Percentiles rank a stretch among this genome's conserved stretches.
Evolutionary conservation across 2,888 invertebrate species (phyloP).

Genomic region (Proisotoma minuta): DNA sequence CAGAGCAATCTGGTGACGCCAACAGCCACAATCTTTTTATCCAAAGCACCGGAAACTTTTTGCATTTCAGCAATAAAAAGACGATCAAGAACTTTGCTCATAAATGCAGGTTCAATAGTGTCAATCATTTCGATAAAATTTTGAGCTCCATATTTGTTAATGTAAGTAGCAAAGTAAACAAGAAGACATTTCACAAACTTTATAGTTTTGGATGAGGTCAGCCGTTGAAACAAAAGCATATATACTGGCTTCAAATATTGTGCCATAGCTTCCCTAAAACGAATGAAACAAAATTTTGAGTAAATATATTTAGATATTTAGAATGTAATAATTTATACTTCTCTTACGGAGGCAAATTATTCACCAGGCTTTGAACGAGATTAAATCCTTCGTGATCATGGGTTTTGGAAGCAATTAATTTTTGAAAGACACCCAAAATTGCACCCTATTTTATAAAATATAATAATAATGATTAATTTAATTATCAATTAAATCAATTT

Average conservation of each 20-base stretch:
- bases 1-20: slow-evolving; percentile 81
- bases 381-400: slow-evolving; percentile 96
- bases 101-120: slow-evolving; percentile 83
- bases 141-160: slow-evolving; percentile 72
- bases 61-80: slow-evolving; percentile 79
- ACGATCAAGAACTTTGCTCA: slow-evolving; percentile 90
- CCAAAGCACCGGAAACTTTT: slow-evolving; percentile 74
- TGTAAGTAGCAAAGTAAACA: slow-evolving; percentile 83
- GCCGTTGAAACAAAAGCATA: slow-evolving; percentile 83
- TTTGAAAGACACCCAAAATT: slow-evolving; percentile 90
- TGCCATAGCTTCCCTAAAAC: slow-evolving; percentile 64
- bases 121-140: slow-evolving; percentile 73
- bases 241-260: slow-evolving; percentile 82
- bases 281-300: not conserved
- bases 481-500: not conserved
- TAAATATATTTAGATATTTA: not conserved
- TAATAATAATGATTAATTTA: slow-evolving; percentile 15
- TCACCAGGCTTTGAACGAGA: slow-evolving; percentile 78
- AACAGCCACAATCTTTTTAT: slow-evolving; percentile 85
- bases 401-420: slow-evolving; percentile 87
- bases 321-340: not conserved
- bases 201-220: slow-evolving; percentile 88
- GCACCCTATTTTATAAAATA: slow-evolving; percentile 50
- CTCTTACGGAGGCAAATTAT: slow-evolving; percentile 73
- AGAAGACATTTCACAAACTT: slow-evolving; percentile 88